Percentiles rank a stretch among this genome's conserved stretches.
phyloP scores from a whole-genome alignment of 2,113 vertebrate genomes.

The Zingel zingel region DNA sequence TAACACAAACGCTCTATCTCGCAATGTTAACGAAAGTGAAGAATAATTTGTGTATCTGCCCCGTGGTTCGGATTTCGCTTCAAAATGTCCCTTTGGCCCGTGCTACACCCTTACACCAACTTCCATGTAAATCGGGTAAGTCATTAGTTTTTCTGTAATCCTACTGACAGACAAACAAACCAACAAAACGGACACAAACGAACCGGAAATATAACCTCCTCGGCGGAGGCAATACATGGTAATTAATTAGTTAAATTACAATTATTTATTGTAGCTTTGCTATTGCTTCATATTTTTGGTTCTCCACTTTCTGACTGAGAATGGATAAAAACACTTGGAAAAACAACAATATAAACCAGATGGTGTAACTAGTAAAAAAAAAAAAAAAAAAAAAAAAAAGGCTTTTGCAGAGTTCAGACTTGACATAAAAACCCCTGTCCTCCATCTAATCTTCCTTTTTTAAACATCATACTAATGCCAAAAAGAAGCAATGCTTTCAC shows the following conservation, averaged over 20 bases:
- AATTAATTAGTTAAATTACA: constrained; percentile 1
- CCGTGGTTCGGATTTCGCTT: no score
- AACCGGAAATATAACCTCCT: no score
- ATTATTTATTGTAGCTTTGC: constrained; percentile 3
- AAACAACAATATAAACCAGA: constrained; percentile 41
- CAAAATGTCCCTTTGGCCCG: no score
- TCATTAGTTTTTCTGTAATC: no score
- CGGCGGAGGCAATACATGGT: no score
- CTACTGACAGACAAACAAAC: no score
- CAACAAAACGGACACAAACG: no score
- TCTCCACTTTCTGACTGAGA: constrained; percentile 53
- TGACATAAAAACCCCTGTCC: constrained; percentile 43
- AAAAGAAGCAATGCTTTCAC: constrained; percentile 73
- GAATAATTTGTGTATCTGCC: no score
- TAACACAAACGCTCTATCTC: no score
- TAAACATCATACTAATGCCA: constrained; percentile 68
- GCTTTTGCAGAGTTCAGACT: constrained; percentile 49
- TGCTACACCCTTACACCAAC: no score
- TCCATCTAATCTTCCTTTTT: constrained; percentile 62
- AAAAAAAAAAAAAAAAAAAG: neutral
- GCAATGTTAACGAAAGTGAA: no score
- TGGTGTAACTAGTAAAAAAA: constrained; percentile 30
- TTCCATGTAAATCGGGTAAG: no score
- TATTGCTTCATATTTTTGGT: constrained; percentile 19
- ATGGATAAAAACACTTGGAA: constrained; percentile 35